Conservation (phyloP, 2,888 invertebrate genomes). For the Venustoraphidia nigricollis region DNA sequence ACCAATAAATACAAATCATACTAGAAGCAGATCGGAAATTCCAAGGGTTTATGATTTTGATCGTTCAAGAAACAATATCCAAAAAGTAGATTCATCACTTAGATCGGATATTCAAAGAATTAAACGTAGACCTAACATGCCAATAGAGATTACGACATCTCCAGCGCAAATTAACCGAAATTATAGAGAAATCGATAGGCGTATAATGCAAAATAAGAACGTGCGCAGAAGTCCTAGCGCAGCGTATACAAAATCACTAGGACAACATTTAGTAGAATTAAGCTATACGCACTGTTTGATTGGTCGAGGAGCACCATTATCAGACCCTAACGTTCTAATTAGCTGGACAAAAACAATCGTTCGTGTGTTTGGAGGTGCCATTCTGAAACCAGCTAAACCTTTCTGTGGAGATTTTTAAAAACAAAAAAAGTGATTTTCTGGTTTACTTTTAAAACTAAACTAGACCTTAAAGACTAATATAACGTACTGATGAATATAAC, state of each 20-base stretch:
- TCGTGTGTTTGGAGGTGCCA: constrained; percentile 49
- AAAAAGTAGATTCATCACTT: too few species aligned
- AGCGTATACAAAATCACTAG: constrained; percentile 22
- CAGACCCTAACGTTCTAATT: constrained; percentile 33
- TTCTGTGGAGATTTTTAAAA: constrained; percentile 39
- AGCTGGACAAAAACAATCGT: constrained; percentile 53
- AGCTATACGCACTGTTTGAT: constrained; percentile 28
- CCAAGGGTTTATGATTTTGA: too few species aligned
- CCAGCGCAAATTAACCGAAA: neutral
- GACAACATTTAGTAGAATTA: constrained; percentile 28
- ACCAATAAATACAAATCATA: too few species aligned
- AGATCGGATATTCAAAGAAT: too few species aligned
- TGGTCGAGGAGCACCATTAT: constrained; percentile 32
- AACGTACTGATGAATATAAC: neutral
- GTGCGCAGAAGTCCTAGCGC: neutral
- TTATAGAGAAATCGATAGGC: neutral
- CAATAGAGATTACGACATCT: too few species aligned
- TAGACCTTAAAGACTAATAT: neutral
- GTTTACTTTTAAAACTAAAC: constrained; percentile 1
- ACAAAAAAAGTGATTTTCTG: too few species aligned
- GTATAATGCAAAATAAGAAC: too few species aligned
- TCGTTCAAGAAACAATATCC: too few species aligned
- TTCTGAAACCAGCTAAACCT: constrained; percentile 38
- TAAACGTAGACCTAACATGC: too few species aligned
- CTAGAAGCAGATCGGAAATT: too few species aligned